Percentiles rank a stretch among this genome's conserved stretches.
phyloP scores from a whole-genome alignment of 2,113 vertebrate genomes.

The Oriolus oriolus region DNA sequence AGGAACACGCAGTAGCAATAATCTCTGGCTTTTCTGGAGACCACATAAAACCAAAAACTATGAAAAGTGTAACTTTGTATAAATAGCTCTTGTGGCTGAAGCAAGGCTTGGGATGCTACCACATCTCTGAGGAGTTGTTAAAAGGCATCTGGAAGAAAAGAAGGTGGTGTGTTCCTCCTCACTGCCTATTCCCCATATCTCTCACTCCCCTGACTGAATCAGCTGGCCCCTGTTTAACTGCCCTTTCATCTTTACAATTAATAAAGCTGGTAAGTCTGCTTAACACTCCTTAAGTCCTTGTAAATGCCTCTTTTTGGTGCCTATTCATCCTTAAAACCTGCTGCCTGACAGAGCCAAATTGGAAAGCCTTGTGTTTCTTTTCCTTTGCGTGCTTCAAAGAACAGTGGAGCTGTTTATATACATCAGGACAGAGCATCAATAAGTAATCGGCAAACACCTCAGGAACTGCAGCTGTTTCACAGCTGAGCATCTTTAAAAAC shows the following conservation, averaged over 20 bases:
- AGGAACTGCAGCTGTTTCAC: not conserved
- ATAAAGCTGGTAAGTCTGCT: not conserved
- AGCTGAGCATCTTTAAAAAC: not conserved
- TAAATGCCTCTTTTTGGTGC: not conserved
- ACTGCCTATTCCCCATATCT: not conserved
- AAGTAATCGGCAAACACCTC: not conserved
- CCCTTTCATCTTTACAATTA: not conserved
- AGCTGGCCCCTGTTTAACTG: not conserved
- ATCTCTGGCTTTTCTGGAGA: not conserved
- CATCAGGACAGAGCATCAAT: not conserved
- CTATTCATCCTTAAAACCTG: not conserved
- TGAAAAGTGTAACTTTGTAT: not conserved
- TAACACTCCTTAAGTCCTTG: not conserved
- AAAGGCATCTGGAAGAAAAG: not conserved
- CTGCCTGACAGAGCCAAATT: not conserved
- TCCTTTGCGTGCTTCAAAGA: not conserved
- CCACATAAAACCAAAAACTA: not conserved
- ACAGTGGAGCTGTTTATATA: not conserved
- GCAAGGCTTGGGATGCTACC: not conserved
- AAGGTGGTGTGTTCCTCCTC: not conserved
- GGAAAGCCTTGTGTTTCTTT: not conserved
- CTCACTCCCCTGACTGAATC: not conserved
- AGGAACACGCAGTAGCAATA: fast-evolving
- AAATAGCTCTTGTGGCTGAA: not conserved
- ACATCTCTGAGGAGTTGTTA: not conserved